Evolutionary conservation across 1,140 invertebrate genomes (phyloP).

Genomic region (Homalodisca vitripennis): DNA sequence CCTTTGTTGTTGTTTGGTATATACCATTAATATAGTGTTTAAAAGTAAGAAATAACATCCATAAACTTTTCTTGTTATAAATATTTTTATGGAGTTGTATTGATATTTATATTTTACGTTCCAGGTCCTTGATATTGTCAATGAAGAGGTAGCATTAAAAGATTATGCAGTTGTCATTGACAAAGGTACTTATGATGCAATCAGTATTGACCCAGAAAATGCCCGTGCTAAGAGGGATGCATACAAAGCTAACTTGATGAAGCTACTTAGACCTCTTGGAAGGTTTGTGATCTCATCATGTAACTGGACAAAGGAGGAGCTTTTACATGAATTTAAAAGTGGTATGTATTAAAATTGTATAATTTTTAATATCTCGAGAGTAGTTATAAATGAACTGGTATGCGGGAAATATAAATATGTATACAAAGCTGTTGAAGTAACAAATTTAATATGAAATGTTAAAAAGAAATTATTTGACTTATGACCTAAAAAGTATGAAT

Average conservation of each 20-base stretch:
- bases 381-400: too few species aligned
- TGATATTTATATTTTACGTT: conserved; percentile 32
- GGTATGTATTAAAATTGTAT: conserved; percentile 47
- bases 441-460: too few species aligned
- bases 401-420: too few species aligned
- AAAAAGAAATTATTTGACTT: too few species aligned
- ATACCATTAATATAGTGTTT: background rate
- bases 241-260: conserved; percentile 67
- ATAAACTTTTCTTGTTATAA: background rate
- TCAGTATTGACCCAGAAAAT: conserved; percentile 74
- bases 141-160: conserved; percentile 41
- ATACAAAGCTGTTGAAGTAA: conserved; percentile 27
- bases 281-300: conserved; percentile 88
- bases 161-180: conserved; percentile 72
- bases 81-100: too few species aligned
- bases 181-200: conserved; percentile 94
- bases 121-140: conserved; percentile 58
- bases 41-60: background rate
- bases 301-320: conserved; percentile 89
- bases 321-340: conserved; percentile 67
- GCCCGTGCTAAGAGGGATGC: conserved; percentile 58
- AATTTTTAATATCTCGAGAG: background rate
- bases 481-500: too few species aligned
- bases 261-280: conserved; percentile 60
- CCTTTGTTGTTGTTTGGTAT: background rate